Base-by-base conservation (phyloP, 2,888 invertebrate genomes). In the Cataglyphis albicans region DNA sequence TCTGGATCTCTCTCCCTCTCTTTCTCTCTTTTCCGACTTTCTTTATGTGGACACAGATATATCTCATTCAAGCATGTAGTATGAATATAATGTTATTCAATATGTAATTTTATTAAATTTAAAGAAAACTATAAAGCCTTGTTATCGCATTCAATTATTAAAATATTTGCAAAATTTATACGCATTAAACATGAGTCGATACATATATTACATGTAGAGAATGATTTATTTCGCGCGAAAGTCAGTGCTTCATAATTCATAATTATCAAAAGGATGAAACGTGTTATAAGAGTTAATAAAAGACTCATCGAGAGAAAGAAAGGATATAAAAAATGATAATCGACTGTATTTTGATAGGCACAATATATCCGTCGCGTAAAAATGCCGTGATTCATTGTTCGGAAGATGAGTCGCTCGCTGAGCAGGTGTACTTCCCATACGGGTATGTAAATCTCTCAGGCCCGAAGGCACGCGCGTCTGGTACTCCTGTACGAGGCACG, bases 401-500 rank as follows among this genome's bases (percentile, higher is more conserved):
- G 59, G 44, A 35, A 32, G 78, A 70, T 72, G 72, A 72, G 72
- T 78, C 68, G 72, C 55, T 32, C 57, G 44, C 35, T 29, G 68
- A 82, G 88, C 90, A 89, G 90, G 90, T 89, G 90, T 81, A 75
- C 32, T 44, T 81, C 82, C 73, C 86, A 61, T 82, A 65, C 84
- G 29, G 29, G 76, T 86, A 90, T 90, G 89, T 88, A 89, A 90
- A 89, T 89, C 80, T 82, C 64, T 29, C 18, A 63, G 52, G 63
- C 85, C 78, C 64, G 57, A 67, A 76, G 89, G 88, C 88, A 85
- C 89, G 89, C 89, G 89, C 68, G 89, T 88, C 84, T 63, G 41
- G n/a, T 35, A 73, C 32, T 67, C 64, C n/a, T 32, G 76, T 52
- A 35, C 61, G 44, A n/a, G 78, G 55, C 52, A 29, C 73, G 83